These are phyloP conservation scores for Catostylus mosaicus DNA, from an alignment of 30 jellyfish, hydroid and myxozoan species.

Conservation along the genomic window DNA sequence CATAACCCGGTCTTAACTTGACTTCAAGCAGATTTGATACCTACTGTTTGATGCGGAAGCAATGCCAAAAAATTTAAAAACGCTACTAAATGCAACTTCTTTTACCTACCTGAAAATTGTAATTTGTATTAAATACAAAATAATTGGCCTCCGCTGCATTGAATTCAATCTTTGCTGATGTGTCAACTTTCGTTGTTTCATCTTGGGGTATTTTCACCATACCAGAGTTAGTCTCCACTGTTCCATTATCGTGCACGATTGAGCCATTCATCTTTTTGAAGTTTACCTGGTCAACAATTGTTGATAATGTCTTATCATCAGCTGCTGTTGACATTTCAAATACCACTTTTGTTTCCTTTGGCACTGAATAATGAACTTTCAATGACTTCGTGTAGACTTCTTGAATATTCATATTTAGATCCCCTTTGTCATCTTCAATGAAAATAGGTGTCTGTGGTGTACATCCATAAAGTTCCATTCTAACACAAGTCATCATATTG, in stretches of 20 bases:
- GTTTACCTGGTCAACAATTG: neutral
- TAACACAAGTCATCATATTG: neutral
- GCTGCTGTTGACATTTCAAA: slow-evolving; percentile 15
- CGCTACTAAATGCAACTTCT: no score
- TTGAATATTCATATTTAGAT: neutral
- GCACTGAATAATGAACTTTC: neutral
- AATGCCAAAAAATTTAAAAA: no score
- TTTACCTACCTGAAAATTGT: neutral
- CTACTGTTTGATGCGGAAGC: no score
- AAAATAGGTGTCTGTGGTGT: slow-evolving; percentile 12
- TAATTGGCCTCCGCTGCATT: neutral
- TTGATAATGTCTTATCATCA: neutral
- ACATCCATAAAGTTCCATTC: slow-evolving; percentile 44
- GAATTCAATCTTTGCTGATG: neutral
- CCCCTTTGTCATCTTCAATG: neutral
- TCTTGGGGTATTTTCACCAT: neutral
- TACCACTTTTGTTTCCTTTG: neutral
- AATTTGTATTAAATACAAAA: neutral
- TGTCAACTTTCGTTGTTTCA: neutral
- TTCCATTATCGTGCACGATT: slow-evolving; percentile 7
- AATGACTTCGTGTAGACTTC: neutral
- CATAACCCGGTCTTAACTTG: no score
- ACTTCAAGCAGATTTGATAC: no score
- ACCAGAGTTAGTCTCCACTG: neutral
- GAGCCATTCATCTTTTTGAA: neutral